These are phyloP conservation scores for Dipodomys ordii DNA, from an alignment of 2,113 vertebrate genomes.

Conservation along the genomic window DNA sequence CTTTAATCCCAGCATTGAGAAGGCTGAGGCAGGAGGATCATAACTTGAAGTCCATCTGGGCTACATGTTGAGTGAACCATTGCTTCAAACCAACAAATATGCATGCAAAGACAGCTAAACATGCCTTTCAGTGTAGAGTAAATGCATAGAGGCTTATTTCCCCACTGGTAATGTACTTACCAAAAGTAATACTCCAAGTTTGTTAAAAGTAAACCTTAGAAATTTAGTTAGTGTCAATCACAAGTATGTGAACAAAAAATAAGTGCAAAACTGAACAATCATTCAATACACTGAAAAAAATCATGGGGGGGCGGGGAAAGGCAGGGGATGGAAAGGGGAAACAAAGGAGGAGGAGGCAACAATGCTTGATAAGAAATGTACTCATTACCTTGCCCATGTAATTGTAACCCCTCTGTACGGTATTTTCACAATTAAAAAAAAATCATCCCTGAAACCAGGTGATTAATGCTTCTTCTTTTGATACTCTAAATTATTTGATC, in stretches of 20 bases:
- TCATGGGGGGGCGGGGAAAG: no score
- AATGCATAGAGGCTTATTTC: constrained; percentile 50
- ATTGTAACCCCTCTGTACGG: no score
- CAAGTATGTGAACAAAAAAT: constrained; percentile 13
- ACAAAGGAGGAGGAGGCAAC: no score
- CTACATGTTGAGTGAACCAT: neutral
- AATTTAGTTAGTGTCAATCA: constrained; percentile 36
- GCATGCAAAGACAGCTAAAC: neutral
- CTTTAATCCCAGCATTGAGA: neutral
- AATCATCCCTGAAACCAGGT: neutral
- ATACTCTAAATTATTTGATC: constrained; percentile 41
- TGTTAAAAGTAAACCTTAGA: constrained; percentile 31
- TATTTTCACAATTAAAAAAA: no score
- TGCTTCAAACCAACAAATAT: neutral
- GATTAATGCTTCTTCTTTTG: constrained; percentile 55
- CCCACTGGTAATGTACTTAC: constrained; percentile 40
- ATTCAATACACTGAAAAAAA: constrained; percentile 58
- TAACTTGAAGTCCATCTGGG: neutral
- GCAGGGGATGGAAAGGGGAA: no score
- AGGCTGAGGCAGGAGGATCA: neutral
- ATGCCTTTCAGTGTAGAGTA: neutral
- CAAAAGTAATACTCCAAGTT: constrained; percentile 50
- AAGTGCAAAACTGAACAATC: constrained; percentile 12
- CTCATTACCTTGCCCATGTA: no score
- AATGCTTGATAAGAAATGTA: no score